Evolutionary conservation across 2,797 vertebrate species (phyloP).

Genomic region (Lerista edwardsae): DNA sequence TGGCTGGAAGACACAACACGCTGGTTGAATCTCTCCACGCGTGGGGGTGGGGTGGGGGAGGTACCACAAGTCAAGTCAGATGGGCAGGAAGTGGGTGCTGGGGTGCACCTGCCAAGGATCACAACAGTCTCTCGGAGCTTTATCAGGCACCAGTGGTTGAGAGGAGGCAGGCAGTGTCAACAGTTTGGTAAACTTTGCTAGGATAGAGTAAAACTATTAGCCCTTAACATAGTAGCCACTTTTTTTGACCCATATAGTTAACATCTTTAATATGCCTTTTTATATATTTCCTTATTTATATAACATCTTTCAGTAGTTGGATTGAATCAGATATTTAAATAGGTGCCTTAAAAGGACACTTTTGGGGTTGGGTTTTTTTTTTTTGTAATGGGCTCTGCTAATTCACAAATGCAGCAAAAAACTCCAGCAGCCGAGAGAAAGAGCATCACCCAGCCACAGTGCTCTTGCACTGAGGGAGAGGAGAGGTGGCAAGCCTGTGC

Average conservation of each 20-base stretch:
- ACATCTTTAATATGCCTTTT: constrained; percentile 46
- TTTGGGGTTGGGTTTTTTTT: neutral
- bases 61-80: neutral
- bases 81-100: too few relatives aligned
- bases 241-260: constrained; percentile 28
- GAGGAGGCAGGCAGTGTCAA: neutral
- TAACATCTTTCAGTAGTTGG: constrained; percentile 62
- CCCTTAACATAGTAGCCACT: constrained; percentile 15
- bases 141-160: neutral
- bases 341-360: constrained; percentile 24
- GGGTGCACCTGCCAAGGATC: too few relatives aligned
- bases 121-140: too few relatives aligned
- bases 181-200: constrained; percentile 8
- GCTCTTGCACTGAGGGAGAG: neutral
- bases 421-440: neutral
- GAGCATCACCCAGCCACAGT: neutral
- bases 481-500: neutral
- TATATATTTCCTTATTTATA: constrained; percentile 73
- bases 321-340: constrained; percentile 66
- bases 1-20: too few relatives aligned
- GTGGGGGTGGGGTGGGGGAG: neutral
- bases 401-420: too few relatives aligned
- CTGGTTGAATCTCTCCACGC: neutral
- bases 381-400: too few relatives aligned
- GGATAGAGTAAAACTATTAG: constrained; percentile 52